Evolutionary conservation across 2,113 vertebrate species (phyloP), one percentile per base, ranked within the genome.

Genomic region (Haemorhous mexicanus): DNA sequence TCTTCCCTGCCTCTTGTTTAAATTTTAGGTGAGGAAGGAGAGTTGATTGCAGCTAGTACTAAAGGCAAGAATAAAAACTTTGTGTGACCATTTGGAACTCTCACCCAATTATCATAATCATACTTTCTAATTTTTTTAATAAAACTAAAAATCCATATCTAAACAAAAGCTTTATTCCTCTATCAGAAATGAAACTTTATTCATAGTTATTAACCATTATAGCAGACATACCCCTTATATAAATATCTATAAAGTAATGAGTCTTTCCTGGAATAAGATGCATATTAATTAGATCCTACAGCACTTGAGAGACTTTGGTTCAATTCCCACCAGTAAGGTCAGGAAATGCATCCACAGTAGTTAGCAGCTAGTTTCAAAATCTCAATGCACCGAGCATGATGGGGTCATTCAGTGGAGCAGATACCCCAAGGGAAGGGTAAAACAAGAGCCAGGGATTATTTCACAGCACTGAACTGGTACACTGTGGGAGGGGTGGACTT

Each of bases 221-320:
- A 90, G 86, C 37, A 97, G 90, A 94, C 89, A 96, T 96, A 94
- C 81, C 88, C 86, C 88, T 97, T 93, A 96, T 97, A 97, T 96
- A 97, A 95, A 97, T 97, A 98, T 96, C 95, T 95, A 97, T 95
- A 97, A 97, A 98, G 97, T 97, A 97, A 97, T 97, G 96, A 97
- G 96, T 97, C 96, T 98, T 98, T 98, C 96, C 95, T 97, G 94
- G 96, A 97, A 98, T 97, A 96, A 97, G 96, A 98, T 98, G 97
- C 97, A 98, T 98, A 98, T 98, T 98, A 98, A 97, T 98, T 98
- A 97, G 96, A 97, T 98, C 95, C 94, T 97, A 97, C 86, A 97
- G 97, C 97, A 98, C 96, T 98, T 98, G 96, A 97, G 97, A 98
- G 97, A 98, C 94, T 98, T 97, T 93, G 97, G 93, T 97, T 97